Evolutionary conservation across 2,797 vertebrate genomes (phyloP).

Genomic region (Fringilla coelebs): DNA sequence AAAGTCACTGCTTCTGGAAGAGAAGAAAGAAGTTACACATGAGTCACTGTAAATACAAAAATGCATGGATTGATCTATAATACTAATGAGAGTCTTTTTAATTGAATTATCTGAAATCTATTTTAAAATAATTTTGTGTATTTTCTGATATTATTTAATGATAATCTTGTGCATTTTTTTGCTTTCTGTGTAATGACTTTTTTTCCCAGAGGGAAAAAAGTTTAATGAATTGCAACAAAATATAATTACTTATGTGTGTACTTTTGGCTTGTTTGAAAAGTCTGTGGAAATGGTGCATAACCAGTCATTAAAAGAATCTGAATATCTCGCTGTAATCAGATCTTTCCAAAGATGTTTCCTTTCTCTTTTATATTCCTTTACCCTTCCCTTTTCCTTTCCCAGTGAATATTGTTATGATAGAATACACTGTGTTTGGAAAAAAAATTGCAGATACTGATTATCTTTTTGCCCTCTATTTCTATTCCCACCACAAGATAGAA

Average conservation of each 20-base stretch:
- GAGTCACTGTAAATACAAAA: not conserved
- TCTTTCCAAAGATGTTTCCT: not conserved
- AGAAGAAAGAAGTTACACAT: not conserved
- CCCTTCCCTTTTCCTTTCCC: not conserved
- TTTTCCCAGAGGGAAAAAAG: not conserved
- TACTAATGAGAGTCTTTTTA: not conserved
- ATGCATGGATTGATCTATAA: not conserved
- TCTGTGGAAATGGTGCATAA: not conserved
- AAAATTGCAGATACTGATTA: not conserved
- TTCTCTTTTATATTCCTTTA: not conserved
- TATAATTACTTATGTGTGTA: not conserved
- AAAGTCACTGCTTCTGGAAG: not conserved
- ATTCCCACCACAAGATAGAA: not conserved
- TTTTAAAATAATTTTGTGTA: not conserved
- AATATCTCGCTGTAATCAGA: not conserved
- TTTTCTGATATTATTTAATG: not conserved
- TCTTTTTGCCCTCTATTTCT: not conserved
- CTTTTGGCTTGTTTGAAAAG: not conserved
- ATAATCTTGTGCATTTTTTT: not conserved
- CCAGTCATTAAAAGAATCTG: not conserved
- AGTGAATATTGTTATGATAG: not conserved
- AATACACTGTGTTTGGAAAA: not conserved
- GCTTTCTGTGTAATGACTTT: not conserved
- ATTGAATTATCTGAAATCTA: not conserved
- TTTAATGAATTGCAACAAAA: not conserved